Evolutionary conservation across 2,797 vertebrate genomes (phyloP), one percentile per base, ranked within the genome.

Genomic region (Eutrigla gurnardus): DNA sequence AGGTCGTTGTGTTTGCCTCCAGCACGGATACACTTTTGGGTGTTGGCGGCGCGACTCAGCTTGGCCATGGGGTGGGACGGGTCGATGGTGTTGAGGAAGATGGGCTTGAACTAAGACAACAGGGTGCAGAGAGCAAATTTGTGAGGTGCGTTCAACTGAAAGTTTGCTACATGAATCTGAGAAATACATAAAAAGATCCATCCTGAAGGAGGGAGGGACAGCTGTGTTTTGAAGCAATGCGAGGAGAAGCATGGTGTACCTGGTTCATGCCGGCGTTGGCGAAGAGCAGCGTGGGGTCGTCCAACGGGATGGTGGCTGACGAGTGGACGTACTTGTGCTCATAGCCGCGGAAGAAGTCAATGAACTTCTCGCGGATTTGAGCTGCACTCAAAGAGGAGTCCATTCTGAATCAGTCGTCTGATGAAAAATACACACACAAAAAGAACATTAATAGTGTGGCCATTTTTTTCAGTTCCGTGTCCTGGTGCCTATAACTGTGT

Each of bases 261-360:
- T 99, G 98, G 89, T 99, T 99, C 98, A 99, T 99, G 85, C 98
- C 98, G 0, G 98, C 98, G 1, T 99, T 99, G 87, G 98, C 97
- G 45, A 99, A 99, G 11, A 99, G 97, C 87, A 99, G 93, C 0
- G 98, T 99, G 84, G 98, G 98, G 78, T 99, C 98, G 7, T 99
- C 98, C 92, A 99, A 75, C 0, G 98, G 98, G 77, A 99, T 90
- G 46, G 95, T 96, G 68, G 98, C 84, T 0, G 98, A 99, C 0
- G 98, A 99, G 84, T 99, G 98, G 74, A 99, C 96, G 2, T 99
- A 99, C 32, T 96, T 93, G 73, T 99, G 98, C 58, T 95, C 91
- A 74, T 97, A 88, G 37, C 82, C 86, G 59, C 92, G 94, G 88
- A 99, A 99, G 95, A 97, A 99, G 92, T 97, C 93, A 2, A 99